Evolutionary conservation across 2,797 vertebrate genomes (phyloP).

Genomic region (Sciurus vulgaris): DNA sequence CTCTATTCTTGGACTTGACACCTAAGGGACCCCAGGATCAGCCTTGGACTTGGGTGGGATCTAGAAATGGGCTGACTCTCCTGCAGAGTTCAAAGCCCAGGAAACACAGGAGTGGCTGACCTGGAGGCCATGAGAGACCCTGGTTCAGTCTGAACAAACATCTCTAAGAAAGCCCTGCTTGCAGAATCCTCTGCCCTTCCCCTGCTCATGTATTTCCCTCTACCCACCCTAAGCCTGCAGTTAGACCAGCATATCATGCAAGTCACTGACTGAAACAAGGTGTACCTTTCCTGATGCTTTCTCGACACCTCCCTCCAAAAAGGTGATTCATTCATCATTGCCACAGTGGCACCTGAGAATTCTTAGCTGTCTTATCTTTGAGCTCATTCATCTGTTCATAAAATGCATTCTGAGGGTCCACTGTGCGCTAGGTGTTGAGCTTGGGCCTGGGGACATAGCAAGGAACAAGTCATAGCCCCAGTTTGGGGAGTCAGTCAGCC

Average conservation of each 20-base stretch:
- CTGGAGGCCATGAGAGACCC: neutral
- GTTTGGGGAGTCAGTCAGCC: neutral
- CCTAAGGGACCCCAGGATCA: too few species aligned
- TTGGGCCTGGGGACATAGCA: accelerated
- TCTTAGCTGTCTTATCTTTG: accelerated
- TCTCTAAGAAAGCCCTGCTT: neutral
- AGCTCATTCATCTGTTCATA: too few species aligned
- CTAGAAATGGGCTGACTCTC: accelerated
- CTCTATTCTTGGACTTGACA: too few species aligned
- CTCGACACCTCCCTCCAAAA: neutral
- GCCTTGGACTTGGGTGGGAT: too few species aligned
- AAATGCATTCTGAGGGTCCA: neutral
- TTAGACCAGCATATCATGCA: accelerated
- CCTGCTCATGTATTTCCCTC: neutral
- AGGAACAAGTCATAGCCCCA: neutral
- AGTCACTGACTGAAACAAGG: neutral
- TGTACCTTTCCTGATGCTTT: too few species aligned
- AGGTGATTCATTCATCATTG: accelerated
- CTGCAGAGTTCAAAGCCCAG: neutral
- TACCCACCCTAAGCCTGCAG: neutral
- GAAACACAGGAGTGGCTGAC: neutral
- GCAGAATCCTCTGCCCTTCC: accelerated
- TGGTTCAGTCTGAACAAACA: neutral
- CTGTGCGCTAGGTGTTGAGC: neutral
- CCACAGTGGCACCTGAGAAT: accelerated